These are phyloP conservation scores for Pteronura brasiliensis DNA, from an alignment of 2,113 vertebrate genomes.

Conservation along the genomic window DNA sequence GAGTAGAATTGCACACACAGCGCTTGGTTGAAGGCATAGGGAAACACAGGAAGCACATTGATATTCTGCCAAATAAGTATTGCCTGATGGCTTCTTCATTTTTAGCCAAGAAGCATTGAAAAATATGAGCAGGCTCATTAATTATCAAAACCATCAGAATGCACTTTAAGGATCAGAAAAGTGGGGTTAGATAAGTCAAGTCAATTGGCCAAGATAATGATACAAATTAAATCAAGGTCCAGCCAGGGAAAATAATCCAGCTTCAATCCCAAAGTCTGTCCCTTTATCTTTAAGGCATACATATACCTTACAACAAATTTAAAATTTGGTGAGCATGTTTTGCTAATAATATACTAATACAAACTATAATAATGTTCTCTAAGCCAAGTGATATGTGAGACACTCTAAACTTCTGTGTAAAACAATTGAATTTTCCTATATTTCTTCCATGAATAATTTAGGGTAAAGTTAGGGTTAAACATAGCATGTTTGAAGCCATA, in stretches of 20 bases:
- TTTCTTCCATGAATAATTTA: background rate
- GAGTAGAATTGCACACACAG: background rate
- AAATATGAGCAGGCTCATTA: constrained; percentile 6
- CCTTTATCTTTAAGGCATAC: background rate
- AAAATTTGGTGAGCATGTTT: background rate
- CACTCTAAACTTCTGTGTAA: background rate
- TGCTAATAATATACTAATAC: background rate
- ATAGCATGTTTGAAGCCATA: background rate
- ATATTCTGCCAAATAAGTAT: constrained; percentile 37
- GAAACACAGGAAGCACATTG: background rate
- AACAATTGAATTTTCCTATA: constrained; percentile 9
- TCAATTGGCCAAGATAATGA: background rate
- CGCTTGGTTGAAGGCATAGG: background rate
- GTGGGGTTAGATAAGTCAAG: background rate
- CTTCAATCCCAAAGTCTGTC: background rate
- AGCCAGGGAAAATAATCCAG: background rate
- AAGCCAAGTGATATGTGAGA: background rate
- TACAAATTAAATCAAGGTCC: constrained; percentile 13
- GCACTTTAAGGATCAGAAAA: constrained; percentile 30
- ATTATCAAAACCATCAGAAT: constrained; percentile 41
- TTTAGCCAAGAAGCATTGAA: background rate
- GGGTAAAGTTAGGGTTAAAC: background rate
- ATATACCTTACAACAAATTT: background rate
- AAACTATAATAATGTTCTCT: background rate
- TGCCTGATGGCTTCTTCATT: background rate